Evolutionary conservation across 2,113 vertebrate species (phyloP).

Genomic region (Gallinago jamesoni): DNA sequence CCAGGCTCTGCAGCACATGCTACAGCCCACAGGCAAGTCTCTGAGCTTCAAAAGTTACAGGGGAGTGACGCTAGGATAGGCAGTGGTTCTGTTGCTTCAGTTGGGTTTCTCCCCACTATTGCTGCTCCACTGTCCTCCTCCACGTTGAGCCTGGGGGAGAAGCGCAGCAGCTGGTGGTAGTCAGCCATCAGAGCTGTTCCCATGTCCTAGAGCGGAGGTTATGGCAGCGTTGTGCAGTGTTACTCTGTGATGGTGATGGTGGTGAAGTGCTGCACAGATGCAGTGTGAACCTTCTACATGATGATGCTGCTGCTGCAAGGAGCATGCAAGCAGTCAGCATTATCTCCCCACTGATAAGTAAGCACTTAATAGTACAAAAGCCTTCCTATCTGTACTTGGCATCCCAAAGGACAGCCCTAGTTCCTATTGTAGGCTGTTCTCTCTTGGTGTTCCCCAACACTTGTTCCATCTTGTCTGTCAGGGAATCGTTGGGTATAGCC

Average conservation of each 20-base stretch:
- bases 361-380: background rate
- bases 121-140: background rate
- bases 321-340: rapidly evolving
- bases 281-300: background rate
- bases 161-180: background rate
- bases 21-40: background rate
- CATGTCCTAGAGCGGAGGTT: background rate
- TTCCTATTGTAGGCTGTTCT: background rate
- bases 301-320: background rate
- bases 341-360: background rate
- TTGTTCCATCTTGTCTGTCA: rapidly evolving
- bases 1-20: background rate
- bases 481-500: background rate
- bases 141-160: background rate
- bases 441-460: rapidly evolving
- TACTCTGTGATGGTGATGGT: too few relatives aligned
- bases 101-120: background rate
- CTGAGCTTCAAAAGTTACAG: background rate
- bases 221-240: background rate
- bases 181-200: background rate
- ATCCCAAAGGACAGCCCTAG: background rate
- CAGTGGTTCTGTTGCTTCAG: background rate
- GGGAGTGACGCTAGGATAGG: background rate
- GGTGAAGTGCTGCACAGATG: background rate
- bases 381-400: background rate